Evolutionary conservation across 2,113 vertebrate genomes (phyloP), one percentile per base, ranked within the genome.

Genomic region (Rhinogobius similis): DNA sequence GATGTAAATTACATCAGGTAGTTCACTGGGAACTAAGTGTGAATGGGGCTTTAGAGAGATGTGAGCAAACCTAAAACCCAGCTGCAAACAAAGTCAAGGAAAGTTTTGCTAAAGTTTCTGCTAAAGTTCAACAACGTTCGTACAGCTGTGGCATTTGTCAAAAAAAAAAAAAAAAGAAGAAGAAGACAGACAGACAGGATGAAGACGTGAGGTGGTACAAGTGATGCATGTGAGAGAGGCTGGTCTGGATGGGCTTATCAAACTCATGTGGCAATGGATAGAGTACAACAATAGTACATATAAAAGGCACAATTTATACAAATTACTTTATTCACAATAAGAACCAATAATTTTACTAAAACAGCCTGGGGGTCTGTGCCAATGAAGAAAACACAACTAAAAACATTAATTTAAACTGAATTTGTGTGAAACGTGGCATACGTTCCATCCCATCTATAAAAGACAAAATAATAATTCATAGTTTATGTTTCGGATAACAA

Each of bases 401-500:
- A 59, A 78, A 63, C 24, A 75, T 72, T 84, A 36, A 75, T 79
- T 75, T 46, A 3, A 79, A 77, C 59, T 75, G 65, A 78, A 81
- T 76, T 68, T 14, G 70, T 58, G 65, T 78, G 66, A 87, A 72
- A 82, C 76, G 71, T 39, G 63, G 68, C 82, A 71, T 62, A 80
- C 50, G 59, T 75, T 76, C 72, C 65, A 77, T 70, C 78, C 73
- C 82, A 72, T 82, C 82, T 84, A 82, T 68, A 75, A 78, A 84
- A 86, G 39, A 52, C 65, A 74, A 82, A 78, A 73, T 21, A 71
- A 76, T 68, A 62, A 18, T 75, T 88, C 89, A 93, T 91, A 90
- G 81, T 92, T 94, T 92, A 94, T 92, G 93, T 86, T 94, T 94
- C 93, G 85, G 90, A 92, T 95, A 56, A 94, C 94, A 91, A 96